These are phyloP conservation scores for Plebejus anna DNA, from an alignment of 2,888 invertebrate genomes.

Conservation along the genomic window DNA sequence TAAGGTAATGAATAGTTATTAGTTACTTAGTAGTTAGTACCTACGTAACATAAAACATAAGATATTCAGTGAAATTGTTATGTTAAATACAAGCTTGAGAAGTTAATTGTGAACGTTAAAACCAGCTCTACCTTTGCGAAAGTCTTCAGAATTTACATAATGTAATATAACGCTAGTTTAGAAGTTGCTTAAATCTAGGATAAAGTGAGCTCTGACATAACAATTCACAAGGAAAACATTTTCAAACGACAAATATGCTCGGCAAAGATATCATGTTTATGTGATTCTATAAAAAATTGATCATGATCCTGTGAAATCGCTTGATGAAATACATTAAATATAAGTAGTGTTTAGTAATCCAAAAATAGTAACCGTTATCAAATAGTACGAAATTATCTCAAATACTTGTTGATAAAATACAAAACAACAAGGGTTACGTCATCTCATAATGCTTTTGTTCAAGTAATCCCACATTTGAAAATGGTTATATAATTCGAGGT, in stretches of 20 bases:
- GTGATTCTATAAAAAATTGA: neutral
- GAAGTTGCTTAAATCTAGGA: slow-evolving; percentile 5
- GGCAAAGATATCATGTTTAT: neutral
- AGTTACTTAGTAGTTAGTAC: neutral
- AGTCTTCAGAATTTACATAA: slow-evolving; percentile 14
- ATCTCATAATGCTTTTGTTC: slow-evolving; percentile 24
- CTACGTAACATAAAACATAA: neutral
- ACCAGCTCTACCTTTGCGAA: slow-evolving; percentile 6
- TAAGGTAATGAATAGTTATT: no score
- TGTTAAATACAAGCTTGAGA: neutral
- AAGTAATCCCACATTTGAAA: slow-evolving; percentile 33
- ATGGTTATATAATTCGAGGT: slow-evolving; percentile 34
- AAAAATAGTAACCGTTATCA: neutral
- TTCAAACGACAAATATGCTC: neutral
- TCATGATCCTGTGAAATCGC: neutral
- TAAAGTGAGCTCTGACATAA: neutral
- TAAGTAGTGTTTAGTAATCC: neutral
- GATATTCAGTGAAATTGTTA: neutral
- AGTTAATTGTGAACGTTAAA: slow-evolving; percentile 17
- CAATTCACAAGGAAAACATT: slow-evolving; percentile 2
- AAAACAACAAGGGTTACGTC: slow-evolving; percentile 1
- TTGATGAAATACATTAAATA: neutral
- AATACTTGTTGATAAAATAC: neutral
- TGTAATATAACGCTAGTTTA: slow-evolving; percentile 16
- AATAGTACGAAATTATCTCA: neutral